These are phyloP conservation scores for Cercopithecus mona DNA, from an alignment of 2,113 vertebrate species.

Conservation along the genomic window DNA sequence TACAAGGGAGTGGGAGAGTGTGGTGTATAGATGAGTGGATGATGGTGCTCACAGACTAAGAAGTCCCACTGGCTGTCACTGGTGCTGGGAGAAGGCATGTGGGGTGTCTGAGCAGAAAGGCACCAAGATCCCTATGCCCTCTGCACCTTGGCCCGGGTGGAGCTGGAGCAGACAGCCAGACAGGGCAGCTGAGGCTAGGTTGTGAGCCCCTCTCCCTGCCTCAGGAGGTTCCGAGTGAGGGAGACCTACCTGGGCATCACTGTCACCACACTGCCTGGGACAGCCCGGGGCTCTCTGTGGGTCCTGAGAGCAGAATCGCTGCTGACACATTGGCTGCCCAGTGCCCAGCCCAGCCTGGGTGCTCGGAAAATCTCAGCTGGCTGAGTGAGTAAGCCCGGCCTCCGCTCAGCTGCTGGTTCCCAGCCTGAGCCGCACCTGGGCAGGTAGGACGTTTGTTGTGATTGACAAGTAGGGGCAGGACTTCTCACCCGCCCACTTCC, in stretches of 20 bases:
- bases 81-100: neutral
- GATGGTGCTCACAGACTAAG: neutral
- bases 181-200: neutral
- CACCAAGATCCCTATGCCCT: neutral
- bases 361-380: neutral
- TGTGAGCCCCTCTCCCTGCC: neutral
- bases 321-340: neutral
- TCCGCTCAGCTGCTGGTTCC: neutral
- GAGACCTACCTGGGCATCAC: rapidly evolving
- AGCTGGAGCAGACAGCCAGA: neutral
- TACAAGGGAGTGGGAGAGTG: neutral
- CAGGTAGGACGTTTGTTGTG: neutral
- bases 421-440: neutral
- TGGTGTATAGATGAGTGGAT: rapidly evolving
- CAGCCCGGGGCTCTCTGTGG: neutral
- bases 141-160: neutral
- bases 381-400: no score
- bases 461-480: neutral
- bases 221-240: neutral
- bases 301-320: rapidly evolving
- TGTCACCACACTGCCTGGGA: rapidly evolving
- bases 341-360: neutral
- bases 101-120: neutral
- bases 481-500: neutral
- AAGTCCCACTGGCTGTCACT: neutral